Percentiles rank a stretch among this genome's conserved stretches.
phyloP scores from a whole-genome alignment of 2,113 vertebrate genomes.

The Psilopogon haemacephalus region DNA sequence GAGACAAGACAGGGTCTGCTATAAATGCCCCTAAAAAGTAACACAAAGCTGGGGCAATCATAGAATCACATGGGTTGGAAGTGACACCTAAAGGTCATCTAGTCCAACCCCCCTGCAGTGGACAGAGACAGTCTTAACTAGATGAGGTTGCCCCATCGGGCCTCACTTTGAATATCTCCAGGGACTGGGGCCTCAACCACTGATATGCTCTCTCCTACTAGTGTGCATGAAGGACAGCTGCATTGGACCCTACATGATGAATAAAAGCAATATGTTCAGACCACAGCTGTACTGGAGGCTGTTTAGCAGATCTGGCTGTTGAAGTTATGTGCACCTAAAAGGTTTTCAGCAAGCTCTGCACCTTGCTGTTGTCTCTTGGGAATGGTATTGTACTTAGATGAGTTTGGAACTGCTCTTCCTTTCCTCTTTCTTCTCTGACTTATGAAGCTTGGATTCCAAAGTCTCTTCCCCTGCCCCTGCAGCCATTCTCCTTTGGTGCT shows the following conservation, averaged over 20 bases:
- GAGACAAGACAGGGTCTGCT: neutral
- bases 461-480: neutral
- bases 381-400: neutral
- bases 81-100: too few relatives aligned
- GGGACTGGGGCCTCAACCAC: too few relatives aligned
- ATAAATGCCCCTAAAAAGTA: neutral
- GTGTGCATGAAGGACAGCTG: neutral
- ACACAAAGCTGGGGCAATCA: neutral
- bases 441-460: neutral
- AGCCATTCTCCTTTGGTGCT: neutral
- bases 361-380: neutral
- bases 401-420: neutral
- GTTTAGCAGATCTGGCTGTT: neutral
- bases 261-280: neutral
- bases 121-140: too few relatives aligned
- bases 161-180: too few relatives aligned
- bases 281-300: neutral
- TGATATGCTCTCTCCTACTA: neutral
- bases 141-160: too few relatives aligned
- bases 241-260: neutral
- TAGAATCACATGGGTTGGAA: too few relatives aligned
- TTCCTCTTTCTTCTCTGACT: neutral
- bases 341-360: neutral
- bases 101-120: too few relatives aligned
- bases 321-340: neutral